Evolutionary conservation across 2,888 invertebrate species (phyloP).

Genomic region (Galerucella calmariensis): DNA sequence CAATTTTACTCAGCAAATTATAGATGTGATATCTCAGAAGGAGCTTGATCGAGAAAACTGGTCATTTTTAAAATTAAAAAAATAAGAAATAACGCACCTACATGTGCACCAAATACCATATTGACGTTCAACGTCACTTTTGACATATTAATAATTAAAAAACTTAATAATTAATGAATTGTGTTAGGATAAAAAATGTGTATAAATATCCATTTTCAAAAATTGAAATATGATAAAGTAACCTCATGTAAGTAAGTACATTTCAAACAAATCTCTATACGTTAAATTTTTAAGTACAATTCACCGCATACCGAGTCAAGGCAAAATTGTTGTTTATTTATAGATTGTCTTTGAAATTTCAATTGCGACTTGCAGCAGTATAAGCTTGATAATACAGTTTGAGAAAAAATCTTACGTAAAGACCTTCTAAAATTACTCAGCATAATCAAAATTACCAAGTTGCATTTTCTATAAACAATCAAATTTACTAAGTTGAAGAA

Average conservation of each 20-base stretch:
- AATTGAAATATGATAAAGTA: not conserved
- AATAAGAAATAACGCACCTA: too few relatives aligned
- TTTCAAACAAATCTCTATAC: not conserved
- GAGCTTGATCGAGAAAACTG: too few relatives aligned
- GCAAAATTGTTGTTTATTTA: slow-evolving; percentile 29
- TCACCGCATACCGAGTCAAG: slow-evolving; percentile 9
- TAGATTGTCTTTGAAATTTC: slow-evolving; percentile 27
- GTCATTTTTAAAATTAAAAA: too few relatives aligned
- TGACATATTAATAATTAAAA: too few relatives aligned
- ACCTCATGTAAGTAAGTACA: not conserved
- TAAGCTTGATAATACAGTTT: not conserved
- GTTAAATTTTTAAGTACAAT: too few relatives aligned
- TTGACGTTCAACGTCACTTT: too few relatives aligned
- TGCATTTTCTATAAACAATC: not conserved
- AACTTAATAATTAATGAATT: not conserved
- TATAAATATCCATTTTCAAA: not conserved
- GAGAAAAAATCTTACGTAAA: not conserved
- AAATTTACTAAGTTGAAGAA: not conserved
- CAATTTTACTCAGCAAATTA: too few relatives aligned
- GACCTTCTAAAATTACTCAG: not conserved
- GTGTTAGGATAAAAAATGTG: not conserved
- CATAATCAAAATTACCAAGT: not conserved
- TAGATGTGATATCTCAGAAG: too few relatives aligned
- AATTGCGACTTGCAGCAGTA: slow-evolving; percentile 14
- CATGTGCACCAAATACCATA: too few relatives aligned